Evolutionary conservation across 2,797 vertebrate species (phyloP).

Genomic region (Meriones psammophilus): DNA sequence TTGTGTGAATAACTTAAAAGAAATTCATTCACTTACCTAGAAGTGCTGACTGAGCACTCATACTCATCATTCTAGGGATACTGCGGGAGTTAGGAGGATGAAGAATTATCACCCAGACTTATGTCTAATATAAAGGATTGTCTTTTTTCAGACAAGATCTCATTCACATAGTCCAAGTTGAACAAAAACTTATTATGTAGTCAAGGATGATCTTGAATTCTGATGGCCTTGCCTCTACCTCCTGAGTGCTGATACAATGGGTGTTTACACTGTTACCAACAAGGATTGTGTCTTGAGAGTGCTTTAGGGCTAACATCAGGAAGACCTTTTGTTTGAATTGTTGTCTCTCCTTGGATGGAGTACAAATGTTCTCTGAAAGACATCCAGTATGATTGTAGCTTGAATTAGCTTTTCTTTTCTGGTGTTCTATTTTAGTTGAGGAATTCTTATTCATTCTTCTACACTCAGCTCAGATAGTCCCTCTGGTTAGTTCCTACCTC

Average conservation of each 20-base stretch:
- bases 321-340: not conserved
- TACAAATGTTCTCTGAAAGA: not conserved
- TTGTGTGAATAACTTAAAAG: not conserved
- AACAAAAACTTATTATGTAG: not conserved
- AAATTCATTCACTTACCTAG: not conserved
- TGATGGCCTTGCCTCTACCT: not conserved
- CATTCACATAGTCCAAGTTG: not conserved
- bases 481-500: not conserved
- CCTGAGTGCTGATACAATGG: not conserved
- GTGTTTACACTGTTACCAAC: not conserved
- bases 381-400: not conserved
- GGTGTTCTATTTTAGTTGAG: not conserved
- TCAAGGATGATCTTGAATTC: not conserved
- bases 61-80: not conserved
- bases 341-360: not conserved
- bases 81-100: not conserved
- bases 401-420: not conserved
- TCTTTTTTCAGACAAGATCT: not conserved
- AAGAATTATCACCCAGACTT: not conserved
- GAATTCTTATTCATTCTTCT: not conserved
- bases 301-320: not conserved
- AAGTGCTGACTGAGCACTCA: not conserved
- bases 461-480: not conserved
- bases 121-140: not conserved
- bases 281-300: not conserved